Evolutionary conservation across 1,140 invertebrate genomes (phyloP).

Genomic region (Sycobia sp.): DNA sequence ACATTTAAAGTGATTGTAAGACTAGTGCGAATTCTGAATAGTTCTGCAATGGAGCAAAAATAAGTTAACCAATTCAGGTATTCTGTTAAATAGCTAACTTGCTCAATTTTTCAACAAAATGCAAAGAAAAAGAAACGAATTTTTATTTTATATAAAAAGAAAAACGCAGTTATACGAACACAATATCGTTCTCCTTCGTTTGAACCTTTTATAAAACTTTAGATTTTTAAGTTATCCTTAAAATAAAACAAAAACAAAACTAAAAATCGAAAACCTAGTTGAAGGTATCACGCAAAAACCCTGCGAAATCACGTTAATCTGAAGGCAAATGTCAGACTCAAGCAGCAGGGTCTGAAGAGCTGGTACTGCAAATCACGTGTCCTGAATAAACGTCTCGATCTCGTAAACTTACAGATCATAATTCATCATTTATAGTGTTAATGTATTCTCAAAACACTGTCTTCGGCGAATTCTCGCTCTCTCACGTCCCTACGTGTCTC

Average conservation of each 20-base stretch:
- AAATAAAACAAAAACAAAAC: slow-evolving; percentile 28
- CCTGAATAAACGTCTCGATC: slow-evolving; percentile 30
- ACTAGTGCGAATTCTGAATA: slow-evolving; percentile 45
- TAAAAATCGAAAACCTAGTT: slow-evolving; percentile 29
- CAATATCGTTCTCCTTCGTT: not conserved
- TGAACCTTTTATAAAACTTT: slow-evolving; percentile 2
- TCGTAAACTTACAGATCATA: slow-evolving; percentile 13
- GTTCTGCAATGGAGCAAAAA: slow-evolving; percentile 46
- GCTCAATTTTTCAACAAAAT: slow-evolving; percentile 27
- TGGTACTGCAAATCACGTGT: slow-evolving; percentile 34
- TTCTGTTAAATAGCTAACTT: slow-evolving; percentile 18
- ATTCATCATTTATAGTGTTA: slow-evolving; percentile 47
- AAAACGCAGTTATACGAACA: slow-evolving; percentile 11
- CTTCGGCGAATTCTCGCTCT: slow-evolving; percentile 52
- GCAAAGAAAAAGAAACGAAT: slow-evolving; percentile 20
- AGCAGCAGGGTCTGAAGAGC: slow-evolving; percentile 21
- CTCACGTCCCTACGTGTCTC: slow-evolving; percentile 59
- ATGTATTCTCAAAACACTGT: slow-evolving; percentile 55
- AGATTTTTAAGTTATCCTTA: slow-evolving; percentile 30
- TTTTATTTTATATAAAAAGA: slow-evolving; percentile 19
- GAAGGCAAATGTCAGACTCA: slow-evolving; percentile 30
- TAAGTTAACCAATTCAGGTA: slow-evolving; percentile 41
- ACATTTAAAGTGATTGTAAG: slow-evolving; percentile 11
- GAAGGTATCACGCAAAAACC: slow-evolving; percentile 30
- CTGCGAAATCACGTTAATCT: slow-evolving; percentile 34